Conservation (phyloP, 2,888 invertebrate species). For the Euclidia mi region DNA sequence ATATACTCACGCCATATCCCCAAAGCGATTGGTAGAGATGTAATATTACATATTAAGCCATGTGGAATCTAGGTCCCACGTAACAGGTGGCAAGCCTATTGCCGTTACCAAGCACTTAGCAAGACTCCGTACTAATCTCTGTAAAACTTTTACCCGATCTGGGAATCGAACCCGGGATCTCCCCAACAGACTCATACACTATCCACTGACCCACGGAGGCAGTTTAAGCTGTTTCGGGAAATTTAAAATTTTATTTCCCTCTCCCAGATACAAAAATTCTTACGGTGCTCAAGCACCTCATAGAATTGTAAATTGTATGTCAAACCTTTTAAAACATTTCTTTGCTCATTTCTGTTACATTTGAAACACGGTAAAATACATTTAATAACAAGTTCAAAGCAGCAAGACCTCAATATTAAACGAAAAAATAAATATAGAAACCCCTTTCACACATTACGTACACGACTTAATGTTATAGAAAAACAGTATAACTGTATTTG, state of each 20-base stretch:
- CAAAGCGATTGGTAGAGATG: too few relatives aligned
- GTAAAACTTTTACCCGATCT: too few relatives aligned
- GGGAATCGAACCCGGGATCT: too few relatives aligned
- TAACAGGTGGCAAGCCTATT: too few relatives aligned
- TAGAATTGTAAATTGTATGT: slow-evolving; percentile 11
- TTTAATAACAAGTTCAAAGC: slow-evolving; percentile 30
- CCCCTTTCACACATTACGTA: slow-evolving; percentile 37
- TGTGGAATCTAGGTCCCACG: too few relatives aligned
- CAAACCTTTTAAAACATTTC: slow-evolving; percentile 11
- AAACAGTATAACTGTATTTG: slow-evolving; percentile 30
- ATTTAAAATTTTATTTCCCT: slow-evolving; percentile 1
- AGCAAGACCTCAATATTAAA: slow-evolving; percentile 22
- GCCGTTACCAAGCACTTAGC: too few relatives aligned
- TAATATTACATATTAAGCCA: too few relatives aligned
- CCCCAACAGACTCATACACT: too few relatives aligned
- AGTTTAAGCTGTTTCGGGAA: background rate
- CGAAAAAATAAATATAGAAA: slow-evolving; percentile 34
- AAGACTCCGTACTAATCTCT: too few relatives aligned
- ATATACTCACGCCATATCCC: too few relatives aligned
- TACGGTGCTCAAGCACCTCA: background rate
- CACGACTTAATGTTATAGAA: slow-evolving; percentile 39
- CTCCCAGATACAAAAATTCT: slow-evolving; percentile 4
- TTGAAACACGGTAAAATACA: slow-evolving; percentile 32
- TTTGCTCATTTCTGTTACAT: slow-evolving; percentile 9
- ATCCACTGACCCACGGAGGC: too few relatives aligned